These are phyloP conservation scores for Allenopithecus nigroviridis DNA, from an alignment of 2,797 vertebrate genomes.

Conservation along the genomic window DNA sequence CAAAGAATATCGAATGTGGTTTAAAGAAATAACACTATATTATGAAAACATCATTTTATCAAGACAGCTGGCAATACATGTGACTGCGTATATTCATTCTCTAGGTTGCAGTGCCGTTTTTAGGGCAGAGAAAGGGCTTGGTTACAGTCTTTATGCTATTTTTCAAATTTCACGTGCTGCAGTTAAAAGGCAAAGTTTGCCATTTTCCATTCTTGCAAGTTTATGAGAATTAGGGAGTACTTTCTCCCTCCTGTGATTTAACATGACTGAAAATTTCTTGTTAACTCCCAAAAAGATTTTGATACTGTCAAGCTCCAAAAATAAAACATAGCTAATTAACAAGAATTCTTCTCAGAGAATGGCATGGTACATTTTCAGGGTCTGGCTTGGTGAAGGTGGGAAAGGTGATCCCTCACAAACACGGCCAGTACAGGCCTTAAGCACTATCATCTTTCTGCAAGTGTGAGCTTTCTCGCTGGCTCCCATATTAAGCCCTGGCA, in stretches of 20 bases:
- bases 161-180: slow-evolving; percentile 27
- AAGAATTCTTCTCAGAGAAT: slow-evolving; percentile 45
- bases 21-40: slow-evolving; percentile 48
- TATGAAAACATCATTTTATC: slow-evolving; percentile 34
- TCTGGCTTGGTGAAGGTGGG: neutral
- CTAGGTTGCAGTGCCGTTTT: slow-evolving; percentile 28
- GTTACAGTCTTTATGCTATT: neutral
- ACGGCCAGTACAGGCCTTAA: slow-evolving; percentile 14
- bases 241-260: slow-evolving; percentile 43
- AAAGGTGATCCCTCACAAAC: neutral
- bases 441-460: slow-evolving; percentile 39
- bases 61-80: slow-evolving; percentile 23
- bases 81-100: neutral
- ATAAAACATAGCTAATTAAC: slow-evolving; percentile 10
- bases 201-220: slow-evolving; percentile 49
- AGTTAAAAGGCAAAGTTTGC: neutral
- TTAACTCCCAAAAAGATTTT: slow-evolving; percentile 26
- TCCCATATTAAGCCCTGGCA: slow-evolving; percentile 15
- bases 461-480: neutral
- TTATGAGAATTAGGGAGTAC: slow-evolving; percentile 37
- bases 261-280: slow-evolving; percentile 12
- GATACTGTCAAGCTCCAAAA: slow-evolving; percentile 3
- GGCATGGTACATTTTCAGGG: neutral
- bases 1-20: slow-evolving; percentile 7
- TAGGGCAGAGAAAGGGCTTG: neutral